Evolutionary conservation across 2,113 vertebrate genomes (phyloP).

Genomic region (Ailuropoda melanoleuca): DNA sequence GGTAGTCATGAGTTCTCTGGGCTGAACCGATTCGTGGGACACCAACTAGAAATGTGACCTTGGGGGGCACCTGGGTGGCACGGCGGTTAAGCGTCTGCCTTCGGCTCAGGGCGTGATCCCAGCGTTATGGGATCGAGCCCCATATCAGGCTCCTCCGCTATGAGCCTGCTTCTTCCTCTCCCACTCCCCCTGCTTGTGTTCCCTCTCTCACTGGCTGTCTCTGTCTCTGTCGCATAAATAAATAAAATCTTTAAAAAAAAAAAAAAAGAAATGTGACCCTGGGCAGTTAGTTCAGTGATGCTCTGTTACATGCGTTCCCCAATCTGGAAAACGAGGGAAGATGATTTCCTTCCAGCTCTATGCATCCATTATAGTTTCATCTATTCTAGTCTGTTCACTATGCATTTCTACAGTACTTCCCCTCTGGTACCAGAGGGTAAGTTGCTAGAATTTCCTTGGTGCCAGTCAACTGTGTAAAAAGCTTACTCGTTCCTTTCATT

Average conservation of each 20-base stretch:
- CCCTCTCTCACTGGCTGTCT: too few species aligned
- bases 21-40: neutral
- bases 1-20: neutral
- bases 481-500: slow-evolving; percentile 11
- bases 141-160: too few species aligned
- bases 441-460: slow-evolving; percentile 59
- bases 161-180: too few species aligned
- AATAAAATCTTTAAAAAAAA: too few species aligned
- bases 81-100: too few species aligned
- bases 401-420: neutral
- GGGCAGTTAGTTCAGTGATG: neutral
- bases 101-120: too few species aligned
- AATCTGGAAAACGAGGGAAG: neutral
- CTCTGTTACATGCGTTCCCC: neutral
- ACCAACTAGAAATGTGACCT: neutral
- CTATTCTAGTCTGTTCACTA: neutral
- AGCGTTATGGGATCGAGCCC: too few species aligned
- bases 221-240: too few species aligned
- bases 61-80: too few species aligned
- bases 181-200: too few species aligned
- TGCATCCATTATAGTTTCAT: neutral
- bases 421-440: neutral
- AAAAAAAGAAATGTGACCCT: too few species aligned
- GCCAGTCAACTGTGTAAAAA: slow-evolving; percentile 50
- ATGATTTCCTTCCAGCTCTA: neutral